Evolutionary conservation across 2,113 vertebrate species (phyloP).

Genomic region (Apodemus speciosus): DNA sequence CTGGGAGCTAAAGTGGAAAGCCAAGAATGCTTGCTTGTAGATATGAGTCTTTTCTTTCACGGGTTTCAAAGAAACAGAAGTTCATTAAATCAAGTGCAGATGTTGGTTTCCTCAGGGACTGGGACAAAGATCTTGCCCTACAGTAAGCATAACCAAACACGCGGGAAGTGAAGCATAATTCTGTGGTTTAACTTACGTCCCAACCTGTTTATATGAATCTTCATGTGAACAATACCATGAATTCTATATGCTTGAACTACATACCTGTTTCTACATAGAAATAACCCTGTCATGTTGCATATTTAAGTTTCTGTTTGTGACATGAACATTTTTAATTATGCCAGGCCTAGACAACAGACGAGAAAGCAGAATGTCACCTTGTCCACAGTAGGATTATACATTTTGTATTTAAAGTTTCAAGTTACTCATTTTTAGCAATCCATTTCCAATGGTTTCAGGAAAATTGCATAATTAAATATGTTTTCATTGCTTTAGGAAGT

Average conservation of each 20-base stretch:
- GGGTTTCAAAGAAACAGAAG: slow-evolving; percentile 65
- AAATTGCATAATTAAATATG: neutral
- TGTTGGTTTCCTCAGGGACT: slow-evolving; percentile 74
- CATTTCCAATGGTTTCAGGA: neutral
- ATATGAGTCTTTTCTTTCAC: slow-evolving; percentile 48
- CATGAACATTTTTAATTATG: slow-evolving; percentile 8
- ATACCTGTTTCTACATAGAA: slow-evolving; percentile 26
- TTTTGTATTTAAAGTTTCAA: slow-evolving; percentile 4
- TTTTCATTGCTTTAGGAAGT: slow-evolving; percentile 18
- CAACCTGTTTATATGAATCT: slow-evolving; percentile 64
- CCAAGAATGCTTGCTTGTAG: rapidly evolving
- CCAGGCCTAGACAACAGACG: neutral
- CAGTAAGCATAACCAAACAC: slow-evolving; percentile 70
- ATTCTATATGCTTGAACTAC: slow-evolving; percentile 64
- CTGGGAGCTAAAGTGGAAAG: slow-evolving; percentile 56
- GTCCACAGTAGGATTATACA: neutral
- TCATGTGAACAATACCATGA: slow-evolving; percentile 65
- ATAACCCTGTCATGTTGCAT: neutral
- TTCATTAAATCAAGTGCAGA: slow-evolving; percentile 75
- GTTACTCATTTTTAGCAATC: neutral
- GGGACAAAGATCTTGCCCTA: slow-evolving; percentile 54
- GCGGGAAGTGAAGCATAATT: slow-evolving; percentile 50
- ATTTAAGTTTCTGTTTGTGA: neutral
- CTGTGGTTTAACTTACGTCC: slow-evolving; percentile 70
- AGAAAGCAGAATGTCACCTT: neutral